A percentile compares a stretch with the other conserved stretches of the same genome.
Conservation (phyloP, 2,797 vertebrate species). For the Hippoglossus hippoglossus region DNA sequence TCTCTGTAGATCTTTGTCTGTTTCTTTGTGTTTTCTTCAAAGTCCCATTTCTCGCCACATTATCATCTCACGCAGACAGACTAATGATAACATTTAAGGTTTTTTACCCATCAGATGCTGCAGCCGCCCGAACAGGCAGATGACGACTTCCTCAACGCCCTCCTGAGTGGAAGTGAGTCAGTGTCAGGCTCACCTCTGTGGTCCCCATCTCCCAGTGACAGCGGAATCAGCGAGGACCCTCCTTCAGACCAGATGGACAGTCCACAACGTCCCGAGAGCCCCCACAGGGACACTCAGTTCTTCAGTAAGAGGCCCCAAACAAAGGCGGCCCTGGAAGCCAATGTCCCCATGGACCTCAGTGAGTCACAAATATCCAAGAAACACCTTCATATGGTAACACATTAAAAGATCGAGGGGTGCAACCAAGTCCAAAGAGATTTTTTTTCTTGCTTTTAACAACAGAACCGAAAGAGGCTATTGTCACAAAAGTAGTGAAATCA, state of each 20-base stretch:
- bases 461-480: too few species aligned
- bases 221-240: slow-evolving; percentile 91
- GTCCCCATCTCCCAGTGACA: slow-evolving; percentile 92
- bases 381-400: background rate
- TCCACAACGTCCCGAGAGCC: slow-evolving; percentile 80
- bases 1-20: background rate
- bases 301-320: slow-evolving; percentile 38
- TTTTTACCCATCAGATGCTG: slow-evolving; percentile 66
- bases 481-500: background rate
- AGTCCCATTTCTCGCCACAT: background rate
- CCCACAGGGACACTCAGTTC: slow-evolving; percentile 49
- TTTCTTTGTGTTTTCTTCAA: background rate
- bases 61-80: slow-evolving; percentile 17
- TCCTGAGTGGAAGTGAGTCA: slow-evolving; percentile 78
- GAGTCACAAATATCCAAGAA: slow-evolving; percentile 36
- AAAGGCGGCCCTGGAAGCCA: slow-evolving; percentile 61
- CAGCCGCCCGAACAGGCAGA: slow-evolving; percentile 56
- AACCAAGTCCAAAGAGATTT: background rate
- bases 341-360: slow-evolving; percentile 85
- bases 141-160: slow-evolving; percentile 76
- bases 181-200: slow-evolving; percentile 85
- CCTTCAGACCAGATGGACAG: slow-evolving; percentile 92
- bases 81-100: slow-evolving; percentile 29
- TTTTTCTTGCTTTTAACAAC: too few species aligned
- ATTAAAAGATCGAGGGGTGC: background rate